phyloP scores from a whole-genome alignment of 2,888 invertebrate species.

The Plusia festucae region DNA sequence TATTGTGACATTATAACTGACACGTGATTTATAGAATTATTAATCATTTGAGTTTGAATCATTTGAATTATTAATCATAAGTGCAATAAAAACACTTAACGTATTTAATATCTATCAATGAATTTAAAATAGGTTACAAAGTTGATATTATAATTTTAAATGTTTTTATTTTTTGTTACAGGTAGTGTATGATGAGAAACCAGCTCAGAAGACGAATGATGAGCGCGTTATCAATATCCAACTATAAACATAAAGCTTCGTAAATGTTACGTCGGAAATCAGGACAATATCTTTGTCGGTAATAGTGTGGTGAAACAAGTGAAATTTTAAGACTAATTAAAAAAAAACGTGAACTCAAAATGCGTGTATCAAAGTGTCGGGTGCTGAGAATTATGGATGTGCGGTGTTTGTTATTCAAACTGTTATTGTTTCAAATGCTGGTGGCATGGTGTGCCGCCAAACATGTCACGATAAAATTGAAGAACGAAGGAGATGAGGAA shows the following conservation, averaged over 20 bases:
- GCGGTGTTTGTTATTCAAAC: constrained; percentile 82
- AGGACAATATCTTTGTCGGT: constrained; percentile 52
- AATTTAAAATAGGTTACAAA: constrained; percentile 21
- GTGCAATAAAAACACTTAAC: constrained; percentile 10
- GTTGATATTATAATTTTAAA: constrained; percentile 33
- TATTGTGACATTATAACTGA: constrained; percentile 24
- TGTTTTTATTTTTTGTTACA: constrained; percentile 73
- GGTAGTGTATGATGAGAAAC: constrained; percentile 84
- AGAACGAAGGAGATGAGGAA: constrained; percentile 65
- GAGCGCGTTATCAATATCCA: constrained; percentile 79
- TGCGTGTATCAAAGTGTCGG: constrained; percentile 75
- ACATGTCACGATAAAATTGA: constrained; percentile 72
- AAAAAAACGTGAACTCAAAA: constrained; percentile 67
- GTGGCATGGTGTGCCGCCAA: constrained; percentile 83
- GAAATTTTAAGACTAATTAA: constrained; percentile 52
- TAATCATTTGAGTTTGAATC: constrained; percentile 18
- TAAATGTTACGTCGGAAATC: constrained; percentile 60
- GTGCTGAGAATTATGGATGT: constrained; percentile 82
- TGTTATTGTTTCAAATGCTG: constrained; percentile 83
- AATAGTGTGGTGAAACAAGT: constrained; percentile 57
- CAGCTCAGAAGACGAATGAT: constrained; percentile 74
- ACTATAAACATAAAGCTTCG: constrained; percentile 83
- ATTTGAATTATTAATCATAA: too few species aligned
- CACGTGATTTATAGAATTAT: constrained; percentile 18
- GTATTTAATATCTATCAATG: constrained; percentile 22